A percentile compares a stretch with the other conserved stretches of the same genome.
Conservation (phyloP, 2,797 vertebrate species). For the Lepilemur septentrionalis region DNA sequence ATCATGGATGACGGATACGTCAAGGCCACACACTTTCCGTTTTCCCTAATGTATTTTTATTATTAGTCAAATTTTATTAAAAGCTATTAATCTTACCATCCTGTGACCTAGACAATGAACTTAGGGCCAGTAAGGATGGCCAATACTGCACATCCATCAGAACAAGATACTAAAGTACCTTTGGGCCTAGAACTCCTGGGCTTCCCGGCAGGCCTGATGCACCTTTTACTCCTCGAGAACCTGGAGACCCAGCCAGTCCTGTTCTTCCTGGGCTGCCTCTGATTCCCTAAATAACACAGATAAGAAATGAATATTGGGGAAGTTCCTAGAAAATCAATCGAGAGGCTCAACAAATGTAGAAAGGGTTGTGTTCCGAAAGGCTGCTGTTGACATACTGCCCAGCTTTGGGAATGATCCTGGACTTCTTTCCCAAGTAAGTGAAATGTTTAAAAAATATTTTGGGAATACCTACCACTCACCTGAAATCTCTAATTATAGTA, state of each 20-base stretch:
- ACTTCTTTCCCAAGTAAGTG: not conserved
- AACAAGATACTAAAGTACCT: constrained; percentile 84
- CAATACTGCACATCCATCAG: not conserved
- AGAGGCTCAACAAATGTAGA: not conserved
- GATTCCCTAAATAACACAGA: constrained; percentile 87
- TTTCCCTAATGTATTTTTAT: not conserved
- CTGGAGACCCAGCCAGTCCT: constrained; percentile 90
- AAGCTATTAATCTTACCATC: not conserved
- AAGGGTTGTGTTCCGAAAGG: not conserved
- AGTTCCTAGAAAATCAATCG: not conserved
- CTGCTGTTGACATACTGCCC: not conserved
- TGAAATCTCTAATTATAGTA: constrained; percentile 24
- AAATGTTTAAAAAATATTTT: constrained; percentile 11
- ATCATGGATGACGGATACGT: not conserved
- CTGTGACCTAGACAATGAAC: not conserved
- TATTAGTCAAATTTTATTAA: not conserved
- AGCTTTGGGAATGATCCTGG: not conserved
- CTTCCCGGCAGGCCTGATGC: constrained; percentile 90
- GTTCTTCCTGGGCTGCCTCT: constrained; percentile 87
- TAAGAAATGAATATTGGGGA: not conserved
- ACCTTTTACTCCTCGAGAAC: constrained; percentile 89
- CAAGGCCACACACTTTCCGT: not conserved
- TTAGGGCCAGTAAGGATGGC: not conserved
- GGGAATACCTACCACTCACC: not conserved
- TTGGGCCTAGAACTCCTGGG: constrained; percentile 88